Evolutionary conservation across 2,113 vertebrate species (phyloP).

Genomic region (Pelodiscus sinensis): DNA sequence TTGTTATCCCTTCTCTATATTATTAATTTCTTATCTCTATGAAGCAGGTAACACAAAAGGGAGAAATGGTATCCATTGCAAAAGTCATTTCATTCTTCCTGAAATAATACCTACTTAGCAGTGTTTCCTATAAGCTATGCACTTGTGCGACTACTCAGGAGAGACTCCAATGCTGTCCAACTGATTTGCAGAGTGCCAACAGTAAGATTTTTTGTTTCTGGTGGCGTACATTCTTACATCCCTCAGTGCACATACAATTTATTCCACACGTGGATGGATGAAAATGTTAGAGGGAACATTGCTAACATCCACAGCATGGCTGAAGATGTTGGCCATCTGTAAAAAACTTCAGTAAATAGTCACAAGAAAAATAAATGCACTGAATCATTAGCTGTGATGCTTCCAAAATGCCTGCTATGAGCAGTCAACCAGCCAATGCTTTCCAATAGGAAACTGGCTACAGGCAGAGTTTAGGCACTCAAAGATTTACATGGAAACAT

Average conservation of each 20-base stretch:
- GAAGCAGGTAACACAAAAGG: background rate
- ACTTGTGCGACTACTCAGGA: too few species aligned
- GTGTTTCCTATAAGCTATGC: too few species aligned
- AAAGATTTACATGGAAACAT: background rate
- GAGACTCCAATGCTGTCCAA: too few species aligned
- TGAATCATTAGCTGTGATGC: background rate
- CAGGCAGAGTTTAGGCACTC: background rate
- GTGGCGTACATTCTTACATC: too few species aligned
- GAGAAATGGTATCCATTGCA: background rate
- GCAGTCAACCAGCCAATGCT: background rate
- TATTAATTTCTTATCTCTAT: background rate
- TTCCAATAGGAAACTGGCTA: background rate
- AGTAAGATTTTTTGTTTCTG: too few species aligned
- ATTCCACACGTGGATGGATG: too few species aligned
- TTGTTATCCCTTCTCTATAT: background rate
- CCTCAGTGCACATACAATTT: too few species aligned
- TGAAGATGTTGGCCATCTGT: background rate
- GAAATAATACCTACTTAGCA: background rate
- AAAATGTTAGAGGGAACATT: background rate
- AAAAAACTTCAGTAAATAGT: background rate
- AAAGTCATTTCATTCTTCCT: background rate
- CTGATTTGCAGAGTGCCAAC: too few species aligned
- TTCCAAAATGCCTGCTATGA: background rate
- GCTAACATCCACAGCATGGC: background rate
- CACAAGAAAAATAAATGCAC: background rate